Evolutionary conservation across 2,113 vertebrate genomes (phyloP).

Genomic region (Nyctereutes procyonoides): DNA sequence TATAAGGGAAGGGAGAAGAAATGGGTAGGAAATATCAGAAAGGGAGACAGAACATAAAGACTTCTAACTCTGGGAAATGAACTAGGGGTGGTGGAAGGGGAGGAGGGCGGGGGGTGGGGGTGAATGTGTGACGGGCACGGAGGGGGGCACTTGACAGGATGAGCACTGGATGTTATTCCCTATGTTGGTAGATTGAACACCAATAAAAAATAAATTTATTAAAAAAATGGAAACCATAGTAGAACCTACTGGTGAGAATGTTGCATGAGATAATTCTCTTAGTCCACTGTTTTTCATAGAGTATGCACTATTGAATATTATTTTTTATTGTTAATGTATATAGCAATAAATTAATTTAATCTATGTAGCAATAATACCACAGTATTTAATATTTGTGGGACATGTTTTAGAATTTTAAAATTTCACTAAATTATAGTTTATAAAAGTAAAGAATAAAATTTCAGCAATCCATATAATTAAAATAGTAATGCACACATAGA

Average conservation of each 20-base stretch:
- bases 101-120: accelerated
- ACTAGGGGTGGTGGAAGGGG: too few species aligned
- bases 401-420: neutral
- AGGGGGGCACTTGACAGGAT: too few species aligned
- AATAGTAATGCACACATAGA: neutral
- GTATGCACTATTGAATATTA: neutral
- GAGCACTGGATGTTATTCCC: too few species aligned
- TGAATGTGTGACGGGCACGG: too few species aligned
- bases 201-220: too few species aligned
- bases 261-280: neutral
- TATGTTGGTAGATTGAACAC: too few species aligned
- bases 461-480: neutral
- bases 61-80: too few species aligned
- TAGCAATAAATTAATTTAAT: neutral
- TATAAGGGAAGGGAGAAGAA: too few species aligned
- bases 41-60: too few species aligned
- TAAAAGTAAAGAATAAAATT: neutral
- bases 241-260: neutral
- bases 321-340: neutral
- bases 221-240: neutral
- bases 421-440: neutral
- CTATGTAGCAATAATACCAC: neutral
- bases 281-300: neutral
- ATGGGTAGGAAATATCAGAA: too few species aligned
- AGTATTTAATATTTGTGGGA: neutral